phyloP scores from a whole-genome alignment of 2,888 invertebrate genomes.

The Globia sparganii region DNA sequence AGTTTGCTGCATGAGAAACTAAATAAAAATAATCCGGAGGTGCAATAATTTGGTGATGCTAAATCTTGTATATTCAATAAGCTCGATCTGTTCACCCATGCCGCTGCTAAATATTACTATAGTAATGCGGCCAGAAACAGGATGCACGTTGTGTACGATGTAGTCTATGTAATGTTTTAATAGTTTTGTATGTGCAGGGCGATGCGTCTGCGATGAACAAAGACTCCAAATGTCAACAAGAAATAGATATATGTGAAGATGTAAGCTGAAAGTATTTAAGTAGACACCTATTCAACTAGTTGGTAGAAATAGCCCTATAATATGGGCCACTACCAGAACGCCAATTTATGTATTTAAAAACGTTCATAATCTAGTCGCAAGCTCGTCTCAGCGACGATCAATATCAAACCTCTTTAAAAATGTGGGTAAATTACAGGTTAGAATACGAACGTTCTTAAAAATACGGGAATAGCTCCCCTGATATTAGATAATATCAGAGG shows the following conservation, averaged over 20 bases:
- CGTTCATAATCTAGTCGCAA: background rate
- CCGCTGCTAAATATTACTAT: too few relatives aligned
- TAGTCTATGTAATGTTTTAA: slow-evolving; percentile 7
- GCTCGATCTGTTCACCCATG: too few relatives aligned
- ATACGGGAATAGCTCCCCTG: background rate
- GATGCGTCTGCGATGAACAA: slow-evolving; percentile 80
- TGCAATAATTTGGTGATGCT: slow-evolving; percentile 55
- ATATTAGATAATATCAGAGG: background rate
- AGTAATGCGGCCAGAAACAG: background rate
- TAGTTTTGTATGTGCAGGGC: slow-evolving; percentile 70
- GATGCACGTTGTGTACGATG: background rate
- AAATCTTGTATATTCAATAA: too few relatives aligned
- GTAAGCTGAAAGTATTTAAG: slow-evolving; percentile 54
- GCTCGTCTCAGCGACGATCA: background rate
- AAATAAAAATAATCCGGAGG: slow-evolving; percentile 82
- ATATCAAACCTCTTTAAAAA: background rate
- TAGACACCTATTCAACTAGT: background rate
- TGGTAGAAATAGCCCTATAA: background rate
- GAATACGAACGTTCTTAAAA: background rate
- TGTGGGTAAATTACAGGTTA: background rate
- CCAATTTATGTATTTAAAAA: background rate
- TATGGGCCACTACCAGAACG: background rate
- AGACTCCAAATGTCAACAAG: slow-evolving; percentile 68
- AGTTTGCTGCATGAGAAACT: slow-evolving; percentile 89
- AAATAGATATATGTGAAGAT: slow-evolving; percentile 65